These are phyloP conservation scores for Hystrix cristata DNA, from an alignment of 2,113 vertebrate species.

Conservation along the genomic window DNA sequence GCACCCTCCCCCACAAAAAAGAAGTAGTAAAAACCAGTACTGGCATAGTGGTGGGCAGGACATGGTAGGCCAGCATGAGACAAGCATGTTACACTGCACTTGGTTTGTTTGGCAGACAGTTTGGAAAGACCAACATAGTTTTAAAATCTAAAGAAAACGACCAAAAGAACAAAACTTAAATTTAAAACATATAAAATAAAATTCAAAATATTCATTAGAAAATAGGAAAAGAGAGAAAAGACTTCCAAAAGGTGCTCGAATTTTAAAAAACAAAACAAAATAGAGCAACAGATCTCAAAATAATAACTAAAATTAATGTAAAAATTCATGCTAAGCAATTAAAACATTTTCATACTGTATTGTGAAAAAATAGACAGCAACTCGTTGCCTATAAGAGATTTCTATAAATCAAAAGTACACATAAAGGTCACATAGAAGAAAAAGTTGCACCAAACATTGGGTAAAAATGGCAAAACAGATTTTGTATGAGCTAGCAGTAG, in stretches of 20 bases:
- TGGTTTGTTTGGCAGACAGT: background rate
- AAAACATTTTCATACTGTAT: background rate
- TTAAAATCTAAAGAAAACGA: background rate
- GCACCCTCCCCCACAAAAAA: too few species aligned
- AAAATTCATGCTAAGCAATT: background rate
- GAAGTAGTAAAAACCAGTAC: background rate
- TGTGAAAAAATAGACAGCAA: constrained; percentile 12
- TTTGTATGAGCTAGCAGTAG: background rate
- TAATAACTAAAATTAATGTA: background rate
- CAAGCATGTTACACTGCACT: background rate
- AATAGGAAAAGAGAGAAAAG: background rate
- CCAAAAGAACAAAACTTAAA: background rate
- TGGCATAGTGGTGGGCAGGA: background rate
- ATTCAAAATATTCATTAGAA: background rate
- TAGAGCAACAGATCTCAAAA: background rate
- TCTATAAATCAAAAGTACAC: background rate
- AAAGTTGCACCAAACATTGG: background rate
- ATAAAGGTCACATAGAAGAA: background rate
- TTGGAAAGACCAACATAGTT: background rate
- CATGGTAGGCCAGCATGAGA: background rate
- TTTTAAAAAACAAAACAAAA: background rate
- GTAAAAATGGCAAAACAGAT: background rate
- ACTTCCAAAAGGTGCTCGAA: background rate
- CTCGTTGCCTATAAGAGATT: background rate
- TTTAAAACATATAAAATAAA: background rate